Base-by-base conservation (phyloP, 2,888 invertebrate species). In the Blomia tropicalis region DNA sequence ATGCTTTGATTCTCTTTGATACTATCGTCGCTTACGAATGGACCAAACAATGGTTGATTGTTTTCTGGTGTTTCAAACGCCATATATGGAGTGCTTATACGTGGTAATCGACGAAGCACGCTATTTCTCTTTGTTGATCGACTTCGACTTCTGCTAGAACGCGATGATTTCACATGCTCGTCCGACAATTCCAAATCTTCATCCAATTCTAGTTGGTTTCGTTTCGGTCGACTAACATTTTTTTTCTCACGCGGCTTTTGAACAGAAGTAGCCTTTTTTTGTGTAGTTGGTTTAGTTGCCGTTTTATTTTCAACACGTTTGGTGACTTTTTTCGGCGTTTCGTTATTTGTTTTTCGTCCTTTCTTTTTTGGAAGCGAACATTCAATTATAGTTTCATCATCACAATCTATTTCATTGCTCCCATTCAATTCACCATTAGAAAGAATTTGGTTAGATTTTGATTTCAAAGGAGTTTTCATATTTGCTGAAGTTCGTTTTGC, bases 11-110 rank as follows among this genome's bases (percentile, higher is more conserved):
- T 47, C 22, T 56, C 25, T 2, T 56, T 56, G 29, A 56, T 23
- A 30, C 56, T 56, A 19, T 56, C 56, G 25, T 56, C 56, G 2
- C n/a, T 17, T 36, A 29, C 56, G 25, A 56, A 56, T 30, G 56
- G 56, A 31, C 56, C 56, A 56, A 56, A 56, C 11, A 56, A 25
- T 56, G 56, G 56, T 29, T 25, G 11, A 31, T 29, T 11, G 17
- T 30, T 11, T n/a, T 56, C 56, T 3, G 29, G 29, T 4, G 56
- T 27, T 4, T 27, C 29, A 11, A 56, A 22, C n/a, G 32, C 14
- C 11, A 56, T 56, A 19, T 29, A 25, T 27, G 56, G 5, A 3
- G 56, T 56, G 2, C 29, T 30, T 29, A 27, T 2, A 4, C 56
- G 29, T 22, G 56, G 56, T 22, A 11, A 2, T 19, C 22, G 17